Base-by-base conservation (phyloP, 2,797 vertebrate genomes). In the Nannoperca obscura region DNA sequence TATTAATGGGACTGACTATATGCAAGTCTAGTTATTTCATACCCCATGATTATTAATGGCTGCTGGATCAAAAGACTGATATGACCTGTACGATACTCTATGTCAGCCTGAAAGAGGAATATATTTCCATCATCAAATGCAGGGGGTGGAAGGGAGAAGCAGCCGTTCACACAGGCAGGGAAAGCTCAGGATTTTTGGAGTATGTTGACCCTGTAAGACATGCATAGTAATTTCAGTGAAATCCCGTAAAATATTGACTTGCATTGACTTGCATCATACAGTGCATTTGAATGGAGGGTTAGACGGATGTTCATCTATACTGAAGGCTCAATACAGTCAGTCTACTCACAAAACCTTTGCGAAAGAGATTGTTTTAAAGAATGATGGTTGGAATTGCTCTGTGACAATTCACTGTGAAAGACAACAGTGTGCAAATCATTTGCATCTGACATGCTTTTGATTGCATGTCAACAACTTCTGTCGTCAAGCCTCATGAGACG, bases 1-100 rank as follows among this genome's bases (percentile, higher is more conserved):
- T 95, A 95, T 95, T 95, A 94, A 96, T 94, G 87, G 71, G 49
- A 79, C 83, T 74, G 84, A 91, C 88, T 89, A 91, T 92, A 93
- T 90, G 86, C 91, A 90, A 86, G 89, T 85, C 87, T 75, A 84
- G 55, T 77, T 89, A 87, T 89, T 87, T 77, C 84, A 86, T 85
- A 74, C 85, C 74, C 86, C 80, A 91, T 94, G 87, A 91, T 92
- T 94, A 93, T 95, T 95, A 93, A 95, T 94, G 86, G 72, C 80
- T 87, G 83, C 87, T 88, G 87, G 91, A 94, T 94, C 92, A 93
- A 92, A 92, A 88, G 92, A 84, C 87, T 71, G 83, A 89, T 90
- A 89, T 88, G 90, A 93, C 93, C 92, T 89, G 89, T 88, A 63
- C 64, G 83, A 90, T 92, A 83, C 70, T 84, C 76, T 78, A 78